Evolutionary conservation across 1,140 invertebrate species (phyloP).

Genomic region (Lucilia sericata): DNA sequence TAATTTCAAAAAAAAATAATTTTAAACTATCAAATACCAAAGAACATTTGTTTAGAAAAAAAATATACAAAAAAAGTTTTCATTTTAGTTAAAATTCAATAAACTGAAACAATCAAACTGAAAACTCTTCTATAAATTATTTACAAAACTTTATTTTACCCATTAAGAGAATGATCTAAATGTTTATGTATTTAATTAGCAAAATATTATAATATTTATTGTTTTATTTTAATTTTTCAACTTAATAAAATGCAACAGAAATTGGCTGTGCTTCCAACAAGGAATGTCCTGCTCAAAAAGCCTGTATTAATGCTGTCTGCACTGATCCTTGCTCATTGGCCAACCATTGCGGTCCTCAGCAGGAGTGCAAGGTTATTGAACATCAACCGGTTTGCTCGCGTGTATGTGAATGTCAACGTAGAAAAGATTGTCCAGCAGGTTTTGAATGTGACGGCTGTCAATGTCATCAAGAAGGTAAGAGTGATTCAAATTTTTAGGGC

Average conservation of each 20-base stretch:
- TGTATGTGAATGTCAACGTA: constrained; percentile 77
- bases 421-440: constrained; percentile 73
- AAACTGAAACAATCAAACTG: constrained; percentile 8
- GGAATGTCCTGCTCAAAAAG: constrained; percentile 76
- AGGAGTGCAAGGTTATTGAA: constrained; percentile 78
- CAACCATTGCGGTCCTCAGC: constrained; percentile 78
- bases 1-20: constrained; percentile 1
- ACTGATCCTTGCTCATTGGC: constrained; percentile 80
- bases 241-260: constrained; percentile 66
- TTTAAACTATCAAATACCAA: neutral
- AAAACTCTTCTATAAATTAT: constrained; percentile 5
- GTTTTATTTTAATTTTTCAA: constrained; percentile 26
- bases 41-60: constrained; percentile 27
- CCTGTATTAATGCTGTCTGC: constrained; percentile 77
- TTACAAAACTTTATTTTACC: constrained; percentile 17
- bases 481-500: no score
- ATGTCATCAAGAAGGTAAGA: constrained; percentile 73
- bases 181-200: constrained; percentile 13
- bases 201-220: neutral
- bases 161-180: constrained; percentile 22
- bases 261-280: constrained; percentile 77
- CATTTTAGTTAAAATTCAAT: constrained; percentile 25
- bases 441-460: constrained; percentile 77
- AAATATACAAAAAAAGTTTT: constrained; percentile 4
- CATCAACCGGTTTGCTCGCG: constrained; percentile 78